Evolutionary conservation across 1,140 invertebrate species (phyloP).

Genomic region (Ips typographus): DNA sequence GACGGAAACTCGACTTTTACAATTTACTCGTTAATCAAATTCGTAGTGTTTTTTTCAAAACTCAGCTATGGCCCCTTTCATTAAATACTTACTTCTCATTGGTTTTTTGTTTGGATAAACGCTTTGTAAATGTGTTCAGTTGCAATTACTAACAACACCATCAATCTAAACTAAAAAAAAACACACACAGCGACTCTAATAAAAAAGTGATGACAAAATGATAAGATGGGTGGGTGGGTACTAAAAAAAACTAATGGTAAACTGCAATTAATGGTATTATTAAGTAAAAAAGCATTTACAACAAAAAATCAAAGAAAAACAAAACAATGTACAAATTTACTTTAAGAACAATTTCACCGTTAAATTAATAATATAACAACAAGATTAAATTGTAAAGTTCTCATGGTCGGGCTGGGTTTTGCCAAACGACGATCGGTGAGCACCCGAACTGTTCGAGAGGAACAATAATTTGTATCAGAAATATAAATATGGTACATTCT

Average conservation of each 20-base stretch:
- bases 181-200: constrained; percentile 1
- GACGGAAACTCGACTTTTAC: too few relatives aligned
- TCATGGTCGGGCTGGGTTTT: constrained; percentile 23
- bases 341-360: constrained; percentile 69
- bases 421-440: constrained; percentile 2
- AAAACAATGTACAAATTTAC: constrained; percentile 68
- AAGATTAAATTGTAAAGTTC: constrained; percentile 48
- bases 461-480: constrained; percentile 49
- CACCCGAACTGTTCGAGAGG: constrained; percentile 37
- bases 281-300: constrained; percentile 68
- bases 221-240: constrained; percentile 46
- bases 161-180: too few relatives aligned
- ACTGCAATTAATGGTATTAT: constrained; percentile 70
- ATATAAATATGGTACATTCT: constrained; percentile 48
- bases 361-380: constrained; percentile 66
- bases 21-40: too few relatives aligned
- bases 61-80: too few relatives aligned
- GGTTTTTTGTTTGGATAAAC: too few relatives aligned
- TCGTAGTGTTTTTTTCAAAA: too few relatives aligned
- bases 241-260: constrained; percentile 61
- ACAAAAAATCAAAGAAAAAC: constrained; percentile 67
- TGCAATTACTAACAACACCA: too few relatives aligned
- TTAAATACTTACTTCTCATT: too few relatives aligned
- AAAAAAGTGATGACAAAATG: constrained; percentile 43
- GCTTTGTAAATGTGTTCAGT: too few relatives aligned